Evolutionary conservation across 2,888 invertebrate species (phyloP).

Genomic region (Tiliacea citrago): DNA sequence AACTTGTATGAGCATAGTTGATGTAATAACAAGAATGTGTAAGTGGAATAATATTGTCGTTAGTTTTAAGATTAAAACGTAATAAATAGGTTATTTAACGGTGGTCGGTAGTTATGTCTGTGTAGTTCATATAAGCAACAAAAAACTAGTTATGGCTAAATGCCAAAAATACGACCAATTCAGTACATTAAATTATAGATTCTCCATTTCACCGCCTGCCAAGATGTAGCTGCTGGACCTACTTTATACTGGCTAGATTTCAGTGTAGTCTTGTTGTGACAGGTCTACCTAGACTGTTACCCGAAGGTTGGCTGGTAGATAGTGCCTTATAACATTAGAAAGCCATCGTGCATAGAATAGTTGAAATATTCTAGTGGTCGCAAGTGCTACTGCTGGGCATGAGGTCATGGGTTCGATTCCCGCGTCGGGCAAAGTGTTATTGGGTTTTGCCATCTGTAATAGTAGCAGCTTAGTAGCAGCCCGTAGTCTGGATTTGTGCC

Average conservation of each 20-base stretch:
- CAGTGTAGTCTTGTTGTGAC: background rate
- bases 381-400: too few relatives aligned
- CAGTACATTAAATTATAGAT: constrained; percentile 1
- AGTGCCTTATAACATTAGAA: too few relatives aligned
- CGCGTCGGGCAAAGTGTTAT: too few relatives aligned
- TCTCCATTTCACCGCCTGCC: constrained; percentile 11
- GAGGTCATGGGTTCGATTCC: too few relatives aligned
- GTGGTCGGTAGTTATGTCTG: background rate
- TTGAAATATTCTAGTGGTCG: background rate
- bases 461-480: too few relatives aligned
- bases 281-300: background rate
- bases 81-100: background rate
- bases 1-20: constrained; percentile 2
- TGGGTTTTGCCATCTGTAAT: too few relatives aligned
- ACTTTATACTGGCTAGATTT: constrained; percentile 6
- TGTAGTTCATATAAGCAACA: background rate
- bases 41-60: background rate
- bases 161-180: constrained; percentile 31
- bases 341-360: background rate
- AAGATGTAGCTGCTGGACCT: constrained; percentile 12
- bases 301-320: too few relatives aligned
- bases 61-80: background rate
- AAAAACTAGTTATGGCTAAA: background rate
- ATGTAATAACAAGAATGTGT: background rate
- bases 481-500: too few relatives aligned